These are phyloP conservation scores for Nothoprocta pentlandii DNA, from an alignment of 2,113 vertebrate species.

Conservation along the genomic window DNA sequence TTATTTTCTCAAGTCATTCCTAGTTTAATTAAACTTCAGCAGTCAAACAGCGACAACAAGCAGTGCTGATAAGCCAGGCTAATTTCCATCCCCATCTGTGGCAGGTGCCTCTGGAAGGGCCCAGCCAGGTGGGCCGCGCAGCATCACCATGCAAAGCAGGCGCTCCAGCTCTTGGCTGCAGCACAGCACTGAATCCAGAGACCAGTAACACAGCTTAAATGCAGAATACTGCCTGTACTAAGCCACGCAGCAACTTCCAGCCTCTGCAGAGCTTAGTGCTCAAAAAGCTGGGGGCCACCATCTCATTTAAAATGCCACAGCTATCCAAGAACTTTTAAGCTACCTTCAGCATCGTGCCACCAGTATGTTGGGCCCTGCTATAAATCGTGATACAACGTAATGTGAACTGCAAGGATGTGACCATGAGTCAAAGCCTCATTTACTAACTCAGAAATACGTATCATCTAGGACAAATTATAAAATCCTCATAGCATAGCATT, in stretches of 20 bases:
- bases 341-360: background rate
- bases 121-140: background rate
- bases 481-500: too few relatives aligned
- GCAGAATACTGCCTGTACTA: too few relatives aligned
- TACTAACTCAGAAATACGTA: background rate
- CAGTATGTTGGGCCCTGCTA: background rate
- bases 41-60: background rate
- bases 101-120: background rate
- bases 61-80: background rate
- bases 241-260: background rate
- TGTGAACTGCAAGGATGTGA: background rate
- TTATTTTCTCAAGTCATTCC: background rate
- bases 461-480: background rate
- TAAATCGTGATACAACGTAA: background rate
- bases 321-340: background rate
- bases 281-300: background rate
- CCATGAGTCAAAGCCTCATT: background rate
- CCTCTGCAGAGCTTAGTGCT: background rate
- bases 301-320: background rate
- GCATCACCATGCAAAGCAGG: fast-evolving
- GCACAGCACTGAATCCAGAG: background rate
- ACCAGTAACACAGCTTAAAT: too few relatives aligned
- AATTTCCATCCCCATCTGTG: background rate
- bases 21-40: background rate
- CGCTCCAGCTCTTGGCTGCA: background rate